Conservation (phyloP, 2,797 vertebrate genomes). For the Leptoclinus maculatus region DNA sequence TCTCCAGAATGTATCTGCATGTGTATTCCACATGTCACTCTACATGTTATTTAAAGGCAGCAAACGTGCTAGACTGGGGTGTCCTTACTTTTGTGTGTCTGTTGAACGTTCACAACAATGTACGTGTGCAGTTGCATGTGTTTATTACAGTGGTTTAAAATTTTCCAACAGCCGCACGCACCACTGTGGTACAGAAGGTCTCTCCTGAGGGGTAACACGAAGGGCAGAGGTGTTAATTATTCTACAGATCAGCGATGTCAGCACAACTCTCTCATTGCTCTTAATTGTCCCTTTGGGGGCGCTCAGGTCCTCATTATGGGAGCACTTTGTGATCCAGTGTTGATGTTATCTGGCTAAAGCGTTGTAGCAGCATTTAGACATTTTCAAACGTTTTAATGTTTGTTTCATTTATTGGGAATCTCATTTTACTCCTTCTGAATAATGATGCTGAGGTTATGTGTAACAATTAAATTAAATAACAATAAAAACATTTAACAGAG, state of each 20-base stretch:
- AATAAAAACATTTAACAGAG: not conserved
- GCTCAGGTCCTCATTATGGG: slow-evolving; percentile 77
- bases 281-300: slow-evolving; percentile 82
- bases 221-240: slow-evolving; percentile 87
- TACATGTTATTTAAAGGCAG: not conserved
- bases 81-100: not conserved
- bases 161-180: slow-evolving; percentile 67
- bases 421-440: not conserved
- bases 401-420: not conserved
- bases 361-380: slow-evolving; percentile 33
- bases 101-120: not conserved
- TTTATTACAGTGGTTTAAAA: slow-evolving; percentile 54
- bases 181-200: slow-evolving; percentile 60
- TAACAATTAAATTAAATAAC: not conserved
- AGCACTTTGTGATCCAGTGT: slow-evolving; percentile 68
- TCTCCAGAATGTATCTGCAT: not conserved
- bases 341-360: slow-evolving; percentile 55
- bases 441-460: not conserved
- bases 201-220: slow-evolving; percentile 73
- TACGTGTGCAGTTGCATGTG: slow-evolving; percentile 14
- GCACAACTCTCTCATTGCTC: slow-evolving; percentile 83
- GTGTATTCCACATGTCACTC: not conserved
- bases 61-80: not conserved
- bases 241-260: slow-evolving; percentile 81
- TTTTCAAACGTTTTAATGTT: slow-evolving; percentile 24